Evolutionary conservation across 2,797 vertebrate species (phyloP).

Genomic region (Aeoliscus strigatus): DNA sequence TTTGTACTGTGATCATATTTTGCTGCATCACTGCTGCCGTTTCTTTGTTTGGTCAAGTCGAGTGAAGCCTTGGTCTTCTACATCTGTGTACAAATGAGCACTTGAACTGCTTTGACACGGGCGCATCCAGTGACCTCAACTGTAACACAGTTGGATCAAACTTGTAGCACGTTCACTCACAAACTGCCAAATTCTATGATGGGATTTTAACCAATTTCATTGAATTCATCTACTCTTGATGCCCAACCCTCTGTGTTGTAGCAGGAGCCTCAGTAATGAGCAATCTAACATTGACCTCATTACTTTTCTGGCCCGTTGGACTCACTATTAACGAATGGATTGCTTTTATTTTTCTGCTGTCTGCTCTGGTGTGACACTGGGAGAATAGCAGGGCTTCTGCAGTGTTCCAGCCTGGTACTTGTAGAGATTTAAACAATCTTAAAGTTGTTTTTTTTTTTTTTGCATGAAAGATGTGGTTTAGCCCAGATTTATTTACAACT

Average conservation of each 20-base stretch:
- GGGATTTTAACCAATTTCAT: background rate
- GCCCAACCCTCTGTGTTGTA: slow-evolving; percentile 42
- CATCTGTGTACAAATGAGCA: no score
- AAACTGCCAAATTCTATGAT: no score
- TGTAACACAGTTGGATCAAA: no score
- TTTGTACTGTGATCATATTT: no score
- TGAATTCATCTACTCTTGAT: slow-evolving; percentile 20
- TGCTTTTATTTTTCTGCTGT: slow-evolving; percentile 56
- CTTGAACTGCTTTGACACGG: no score
- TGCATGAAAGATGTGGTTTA: slow-evolving; percentile 86
- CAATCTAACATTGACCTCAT: slow-evolving; percentile 18
- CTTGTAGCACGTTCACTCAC: no score
- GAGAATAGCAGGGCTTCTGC: slow-evolving; percentile 90
- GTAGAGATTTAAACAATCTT: slow-evolving; percentile 51
- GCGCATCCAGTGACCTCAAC: no score
- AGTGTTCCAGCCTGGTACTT: slow-evolving; percentile 73
- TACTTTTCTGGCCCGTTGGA: slow-evolving; percentile 22
- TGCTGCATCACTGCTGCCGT: no score
- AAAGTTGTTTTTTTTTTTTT: slow-evolving; percentile 59
- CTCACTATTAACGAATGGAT: slow-evolving; percentile 26
- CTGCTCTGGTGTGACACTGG: slow-evolving; percentile 87
- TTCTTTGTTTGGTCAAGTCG: no score
- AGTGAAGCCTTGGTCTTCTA: no score
- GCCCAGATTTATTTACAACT: slow-evolving; percentile 69
- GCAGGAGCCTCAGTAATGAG: slow-evolving; percentile 12